Base-by-base conservation (phyloP, 1,140 invertebrate genomes). In the Spodoptera frugiperda region DNA sequence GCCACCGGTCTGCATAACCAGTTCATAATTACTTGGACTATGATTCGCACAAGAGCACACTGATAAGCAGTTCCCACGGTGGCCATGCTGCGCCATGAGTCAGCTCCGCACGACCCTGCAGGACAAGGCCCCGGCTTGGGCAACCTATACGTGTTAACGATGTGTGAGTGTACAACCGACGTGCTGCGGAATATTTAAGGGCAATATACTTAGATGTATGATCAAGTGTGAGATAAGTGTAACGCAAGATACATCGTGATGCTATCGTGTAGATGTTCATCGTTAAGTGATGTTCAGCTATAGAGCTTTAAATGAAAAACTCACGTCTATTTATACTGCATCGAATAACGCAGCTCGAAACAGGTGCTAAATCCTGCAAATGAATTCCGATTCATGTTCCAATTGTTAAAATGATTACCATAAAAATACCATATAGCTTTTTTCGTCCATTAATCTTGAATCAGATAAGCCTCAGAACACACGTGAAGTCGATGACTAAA, bases 111-210 rank as follows among this genome's bases (percentile, higher is more conserved):
- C 70, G 78, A 80, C 76, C 76, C 49, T 55, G 70, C 80, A 84
- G 84, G 82, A 80, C 86, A 90, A 89, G 87, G 87, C 84, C 82
- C 77, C 63, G 68, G 55, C 73, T 91, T 89, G 82, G 82, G 83
- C 81, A 89, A 89, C 61, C 67, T 68, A 81, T 86, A 90, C 90
- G 89, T 90, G 90, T 76, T 90, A 92, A 92, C 84, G 85, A 85
- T 78, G 74, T 72, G 76, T 84, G 87, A 76, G 55, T 84, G 81
- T 49, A 48, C 21, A 72, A 71, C 67, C 74, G 79, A 78, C 77
- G 80, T 80, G 80, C 78, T 61, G 54, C 44, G 71, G 55, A 79
- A 81, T 84, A 82, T 54, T 81, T 80, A 87, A 86, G 83, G 84
- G 82, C 82, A 59, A 81, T 81, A 53, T 81, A 61, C n/a, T 85